phyloP scores from a whole-genome alignment of 2,888 invertebrate species.

The Habroteleia sp. region DNA sequence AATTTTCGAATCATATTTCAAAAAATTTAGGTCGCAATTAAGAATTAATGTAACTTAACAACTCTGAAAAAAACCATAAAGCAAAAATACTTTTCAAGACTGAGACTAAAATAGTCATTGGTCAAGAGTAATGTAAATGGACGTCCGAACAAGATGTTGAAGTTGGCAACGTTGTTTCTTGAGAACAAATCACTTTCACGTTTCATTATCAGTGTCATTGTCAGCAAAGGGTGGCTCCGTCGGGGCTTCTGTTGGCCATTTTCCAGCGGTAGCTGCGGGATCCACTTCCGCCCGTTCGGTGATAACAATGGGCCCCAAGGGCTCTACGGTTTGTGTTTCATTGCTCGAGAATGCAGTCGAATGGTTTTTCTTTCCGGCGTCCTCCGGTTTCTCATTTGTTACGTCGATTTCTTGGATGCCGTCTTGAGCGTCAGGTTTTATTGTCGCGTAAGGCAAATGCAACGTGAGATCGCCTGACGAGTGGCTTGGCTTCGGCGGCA shows the following conservation, averaged over 20 bases:
- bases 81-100: slow-evolving; percentile 2
- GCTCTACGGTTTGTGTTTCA: slow-evolving; percentile 71
- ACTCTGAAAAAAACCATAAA: no score
- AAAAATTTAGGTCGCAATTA: no score
- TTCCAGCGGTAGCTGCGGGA: slow-evolving; percentile 76
- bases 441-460: slow-evolving; percentile 41
- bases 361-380: slow-evolving; percentile 58
- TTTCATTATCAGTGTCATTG: slow-evolving; percentile 77
- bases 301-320: slow-evolving; percentile 75
- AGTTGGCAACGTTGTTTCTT: slow-evolving; percentile 54
- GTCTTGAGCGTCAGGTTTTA: slow-evolving; percentile 44
- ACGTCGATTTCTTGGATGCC: slow-evolving; percentile 48
- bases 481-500: slow-evolving; percentile 72
- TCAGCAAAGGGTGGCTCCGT: slow-evolving; percentile 72
- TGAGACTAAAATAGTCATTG: slow-evolving; percentile 12
- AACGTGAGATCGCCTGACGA: slow-evolving; percentile 29
- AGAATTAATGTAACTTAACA: no score
- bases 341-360: slow-evolving; percentile 39
- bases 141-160: slow-evolving; percentile 31
- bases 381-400: slow-evolving; percentile 57
- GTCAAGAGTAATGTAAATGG: slow-evolving; percentile 23
- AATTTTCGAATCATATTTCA: no score
- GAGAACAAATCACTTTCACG: slow-evolving; percentile 67
- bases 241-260: slow-evolving; percentile 77
- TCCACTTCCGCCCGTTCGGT: slow-evolving; percentile 74